Base-by-base conservation (phyloP, 2,113 vertebrate genomes). In the Trematomus loennbergii region DNA sequence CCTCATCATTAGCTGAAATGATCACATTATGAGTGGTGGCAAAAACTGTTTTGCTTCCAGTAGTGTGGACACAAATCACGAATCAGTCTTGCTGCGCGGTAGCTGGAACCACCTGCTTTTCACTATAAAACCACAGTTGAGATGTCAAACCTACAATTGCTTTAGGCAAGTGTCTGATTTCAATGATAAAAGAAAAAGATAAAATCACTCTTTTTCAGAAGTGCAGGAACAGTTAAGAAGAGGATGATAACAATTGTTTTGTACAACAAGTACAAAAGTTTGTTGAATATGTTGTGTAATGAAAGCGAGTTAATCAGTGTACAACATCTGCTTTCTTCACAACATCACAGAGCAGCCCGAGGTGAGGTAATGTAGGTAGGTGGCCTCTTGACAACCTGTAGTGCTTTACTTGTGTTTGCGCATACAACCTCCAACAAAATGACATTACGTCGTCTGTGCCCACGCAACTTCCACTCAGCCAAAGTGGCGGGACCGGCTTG, bases 361-460 rank as follows among this genome's bases (percentile, higher is more conserved):
- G 22, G 46, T 89, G 86, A 91, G 76, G 67, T 90, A 73, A 85
- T 79, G 80, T 86, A 89, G 58, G 75, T 85, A 84, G 80, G 87
- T 83, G 80, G 76, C 83, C 63, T 86, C 59, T 45, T 59, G 68
- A 79, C 65, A 83, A 77, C 50, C 58, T 12, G 46, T 18, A 57
- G 78, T 75, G 65, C 57, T 62, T 60, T 58, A 79, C 72, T 78
- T 80, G 81, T 29, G 36, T 40, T 53, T 52, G 52, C 12, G 20
- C 52, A n/a, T 46, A n/a, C 45, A 83, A 48, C 71, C 75, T 63
- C 75, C 70, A 79, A 69, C 72, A 22, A 46, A 64, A 83, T 80
- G 63, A 84, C 78, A 89, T 86, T 48, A 87, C 20, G 11, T n/a
- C n/a, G 52, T 80, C 84, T 75, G 60, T 46, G 43, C 75, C 58